Conservation (phyloP, 1,140 invertebrate species). For the Hyles euphorbiae region DNA sequence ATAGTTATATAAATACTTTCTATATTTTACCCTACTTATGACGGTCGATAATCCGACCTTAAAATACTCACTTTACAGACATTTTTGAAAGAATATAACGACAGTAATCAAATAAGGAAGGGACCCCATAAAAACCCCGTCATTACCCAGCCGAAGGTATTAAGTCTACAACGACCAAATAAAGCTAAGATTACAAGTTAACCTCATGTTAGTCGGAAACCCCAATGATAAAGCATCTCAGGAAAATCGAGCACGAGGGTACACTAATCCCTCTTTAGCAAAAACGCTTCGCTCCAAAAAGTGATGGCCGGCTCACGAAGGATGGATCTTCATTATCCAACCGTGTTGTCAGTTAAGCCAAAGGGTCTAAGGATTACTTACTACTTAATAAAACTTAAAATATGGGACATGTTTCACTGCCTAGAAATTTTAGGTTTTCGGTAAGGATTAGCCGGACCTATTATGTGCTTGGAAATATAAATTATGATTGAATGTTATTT, state of each 20-base stretch:
- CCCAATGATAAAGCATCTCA: conserved; percentile 73
- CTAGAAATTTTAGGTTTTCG: neutral
- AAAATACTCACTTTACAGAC: too few relatives aligned
- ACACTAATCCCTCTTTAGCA: conserved; percentile 74
- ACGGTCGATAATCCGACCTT: too few relatives aligned
- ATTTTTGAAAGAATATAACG: neutral
- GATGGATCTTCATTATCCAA: conserved; percentile 68
- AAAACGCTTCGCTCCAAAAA: conserved; percentile 74
- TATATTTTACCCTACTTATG: too few relatives aligned
- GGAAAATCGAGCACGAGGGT: conserved; percentile 66
- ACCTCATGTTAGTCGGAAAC: conserved; percentile 71
- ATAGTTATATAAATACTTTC: too few relatives aligned
- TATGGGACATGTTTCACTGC: conserved; percentile 1
- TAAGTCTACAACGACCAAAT: conserved; percentile 66
- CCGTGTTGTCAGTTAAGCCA: conserved; percentile 68
- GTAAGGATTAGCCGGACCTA: too few relatives aligned
- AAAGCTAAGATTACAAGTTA: conserved; percentile 75
- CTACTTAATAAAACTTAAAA: conserved; percentile 55
- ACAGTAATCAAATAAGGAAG: conserved; percentile 39
- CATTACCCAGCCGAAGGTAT: conserved; percentile 55
- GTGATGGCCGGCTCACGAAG: conserved; percentile 64
- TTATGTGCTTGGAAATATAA: too few relatives aligned
- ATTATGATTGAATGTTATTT: too few relatives aligned
- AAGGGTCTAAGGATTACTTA: conserved; percentile 59
- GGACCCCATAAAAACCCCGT: conserved; percentile 50